Evolutionary conservation across 2,113 vertebrate species (phyloP).

Genomic region (Pelusios castaneus): DNA sequence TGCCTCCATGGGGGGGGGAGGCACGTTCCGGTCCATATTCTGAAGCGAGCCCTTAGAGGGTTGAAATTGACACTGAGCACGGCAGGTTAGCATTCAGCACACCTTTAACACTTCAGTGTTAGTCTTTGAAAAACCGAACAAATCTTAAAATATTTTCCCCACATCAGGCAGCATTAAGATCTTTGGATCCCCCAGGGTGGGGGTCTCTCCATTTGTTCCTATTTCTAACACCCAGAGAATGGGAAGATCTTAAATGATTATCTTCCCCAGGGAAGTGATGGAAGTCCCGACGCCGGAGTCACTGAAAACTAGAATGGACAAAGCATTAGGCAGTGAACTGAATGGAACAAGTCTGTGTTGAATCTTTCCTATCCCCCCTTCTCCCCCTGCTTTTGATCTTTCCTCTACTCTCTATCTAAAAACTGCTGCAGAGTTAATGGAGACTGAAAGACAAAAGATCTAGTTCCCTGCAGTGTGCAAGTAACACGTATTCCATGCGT

Average conservation of each 20-base stretch:
- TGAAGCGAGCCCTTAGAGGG: accelerated
- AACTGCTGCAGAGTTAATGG: background rate
- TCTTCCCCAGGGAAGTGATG: accelerated
- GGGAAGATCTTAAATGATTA: accelerated
- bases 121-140: background rate
- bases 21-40: background rate
- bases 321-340: background rate
- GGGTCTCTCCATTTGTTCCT: background rate
- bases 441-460: background rate
- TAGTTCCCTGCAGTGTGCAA: background rate
- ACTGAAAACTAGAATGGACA: background rate
- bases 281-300: background rate
- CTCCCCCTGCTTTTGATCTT: background rate
- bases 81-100: background rate
- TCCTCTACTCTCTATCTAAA: background rate
- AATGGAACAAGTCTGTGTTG: background rate
- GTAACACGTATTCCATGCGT: background rate
- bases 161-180: background rate
- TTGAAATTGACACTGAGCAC: background rate
- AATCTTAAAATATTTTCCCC: background rate
- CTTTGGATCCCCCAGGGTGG: background rate
- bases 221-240: background rate
- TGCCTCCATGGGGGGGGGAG: slow-evolving; percentile 36
- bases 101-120: accelerated
- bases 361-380: background rate